These are phyloP conservation scores for Alosa sapidissima DNA, from an alignment of 2,797 vertebrate genomes.

Conservation along the genomic window DNA sequence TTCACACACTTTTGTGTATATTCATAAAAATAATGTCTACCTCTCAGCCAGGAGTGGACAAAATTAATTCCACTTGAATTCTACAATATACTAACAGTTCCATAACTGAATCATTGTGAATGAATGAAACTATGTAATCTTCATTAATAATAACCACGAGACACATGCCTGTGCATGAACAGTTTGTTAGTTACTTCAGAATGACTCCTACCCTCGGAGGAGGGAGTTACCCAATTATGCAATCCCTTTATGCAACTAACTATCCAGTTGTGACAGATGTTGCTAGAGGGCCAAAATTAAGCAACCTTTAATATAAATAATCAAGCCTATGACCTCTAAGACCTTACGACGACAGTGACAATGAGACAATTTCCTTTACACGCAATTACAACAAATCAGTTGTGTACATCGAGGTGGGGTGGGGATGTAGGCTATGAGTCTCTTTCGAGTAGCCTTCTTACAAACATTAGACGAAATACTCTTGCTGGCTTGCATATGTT, in stretches of 20 bases:
- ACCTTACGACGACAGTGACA: background rate
- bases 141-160: background rate
- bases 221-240: slow-evolving; percentile 10
- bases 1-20: background rate
- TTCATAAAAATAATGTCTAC: background rate
- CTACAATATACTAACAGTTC: background rate
- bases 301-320: background rate
- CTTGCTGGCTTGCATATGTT: background rate
- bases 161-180: background rate
- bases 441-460: background rate
- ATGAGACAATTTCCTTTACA: background rate
- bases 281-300: background rate
- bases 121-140: background rate
- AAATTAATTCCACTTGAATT: background rate
- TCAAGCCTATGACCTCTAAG: background rate
- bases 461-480: background rate
- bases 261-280: slow-evolving; percentile 1
- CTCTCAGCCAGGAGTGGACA: background rate
- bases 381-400: background rate
- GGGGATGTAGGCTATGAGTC: background rate
- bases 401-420: background rate
- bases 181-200: background rate
- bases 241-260: background rate
- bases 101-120: background rate
- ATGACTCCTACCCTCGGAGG: background rate